These are phyloP conservation scores for Amblyornis subalaris DNA, from an alignment of 2,113 vertebrate species.

Conservation along the genomic window DNA sequence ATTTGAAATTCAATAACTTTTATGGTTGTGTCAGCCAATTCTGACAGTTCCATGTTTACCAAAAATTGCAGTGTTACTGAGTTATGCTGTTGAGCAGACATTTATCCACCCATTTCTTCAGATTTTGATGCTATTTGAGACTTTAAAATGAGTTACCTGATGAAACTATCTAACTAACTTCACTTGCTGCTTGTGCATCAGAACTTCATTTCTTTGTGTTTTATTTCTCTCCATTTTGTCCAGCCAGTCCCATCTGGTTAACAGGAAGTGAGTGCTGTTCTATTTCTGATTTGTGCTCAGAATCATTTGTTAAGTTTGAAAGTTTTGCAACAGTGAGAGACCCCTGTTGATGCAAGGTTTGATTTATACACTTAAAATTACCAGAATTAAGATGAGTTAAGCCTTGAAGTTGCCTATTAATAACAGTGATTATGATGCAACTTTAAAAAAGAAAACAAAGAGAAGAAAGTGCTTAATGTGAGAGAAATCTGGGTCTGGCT, in stretches of 20 bases:
- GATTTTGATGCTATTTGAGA: not conserved
- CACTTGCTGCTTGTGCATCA: not conserved
- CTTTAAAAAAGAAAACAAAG: not conserved
- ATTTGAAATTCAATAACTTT: not conserved
- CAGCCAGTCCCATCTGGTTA: not conserved
- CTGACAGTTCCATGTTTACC: not conserved
- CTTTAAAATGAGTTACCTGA: not conserved
- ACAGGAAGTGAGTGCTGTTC: not conserved
- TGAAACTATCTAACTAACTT: not conserved
- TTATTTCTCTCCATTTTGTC: not conserved
- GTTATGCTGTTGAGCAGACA: not conserved
- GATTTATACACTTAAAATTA: not conserved
- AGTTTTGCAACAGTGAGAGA: not conserved
- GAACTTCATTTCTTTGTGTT: not conserved
- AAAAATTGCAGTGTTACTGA: not conserved
- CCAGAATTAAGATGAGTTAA: not conserved
- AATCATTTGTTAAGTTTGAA: not conserved
- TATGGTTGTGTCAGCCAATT: not conserved
- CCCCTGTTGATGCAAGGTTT: not conserved
- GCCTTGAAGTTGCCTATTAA: not conserved
- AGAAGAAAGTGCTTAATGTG: not conserved
- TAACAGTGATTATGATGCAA: not conserved
- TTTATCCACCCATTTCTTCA: not conserved
- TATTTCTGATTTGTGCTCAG: not conserved
- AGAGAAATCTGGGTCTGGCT: not conserved